These are phyloP conservation scores for Falcaria lacertinaria DNA, from an alignment of 2,888 invertebrate genomes.

Conservation along the genomic window DNA sequence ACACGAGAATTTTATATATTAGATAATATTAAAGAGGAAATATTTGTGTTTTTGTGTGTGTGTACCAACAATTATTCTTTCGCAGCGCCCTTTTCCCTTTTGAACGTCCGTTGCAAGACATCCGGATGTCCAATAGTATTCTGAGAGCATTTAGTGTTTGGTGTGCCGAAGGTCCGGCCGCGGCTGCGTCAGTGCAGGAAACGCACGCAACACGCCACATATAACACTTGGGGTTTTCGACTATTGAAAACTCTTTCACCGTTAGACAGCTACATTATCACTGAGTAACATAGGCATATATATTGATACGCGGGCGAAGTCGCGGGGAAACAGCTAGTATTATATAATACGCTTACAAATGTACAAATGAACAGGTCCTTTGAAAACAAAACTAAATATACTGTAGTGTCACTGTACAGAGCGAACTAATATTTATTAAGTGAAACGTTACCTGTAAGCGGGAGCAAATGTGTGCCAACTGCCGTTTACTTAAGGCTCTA, in stretches of 20 bases:
- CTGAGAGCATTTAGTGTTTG: slow-evolving; percentile 45
- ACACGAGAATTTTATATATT: no score
- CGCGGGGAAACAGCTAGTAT: no score
- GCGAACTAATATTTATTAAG: slow-evolving; percentile 1
- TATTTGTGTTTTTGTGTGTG: no score
- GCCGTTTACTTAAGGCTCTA: background rate
- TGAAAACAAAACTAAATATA: background rate
- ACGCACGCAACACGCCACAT: slow-evolving; percentile 61
- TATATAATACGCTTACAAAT: no score
- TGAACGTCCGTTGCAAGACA: slow-evolving; percentile 33
- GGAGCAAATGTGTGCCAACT: background rate
- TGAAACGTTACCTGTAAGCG: background rate
- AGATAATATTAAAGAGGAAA: no score
- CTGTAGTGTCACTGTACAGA: background rate
- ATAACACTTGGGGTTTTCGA: slow-evolving; percentile 54
- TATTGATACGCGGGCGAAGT: no score
- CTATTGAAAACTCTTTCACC: no score
- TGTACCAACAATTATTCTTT: no score
- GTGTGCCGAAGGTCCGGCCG: slow-evolving; percentile 9
- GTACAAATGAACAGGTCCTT: background rate
- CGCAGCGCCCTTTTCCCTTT: no score
- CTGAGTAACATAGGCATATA: no score
- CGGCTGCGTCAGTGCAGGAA: slow-evolving; percentile 42
- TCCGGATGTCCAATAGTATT: slow-evolving; percentile 53
- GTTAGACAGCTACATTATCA: no score